phyloP scores from a whole-genome alignment of 2,888 invertebrate genomes.

The Thalpophila matura region DNA sequence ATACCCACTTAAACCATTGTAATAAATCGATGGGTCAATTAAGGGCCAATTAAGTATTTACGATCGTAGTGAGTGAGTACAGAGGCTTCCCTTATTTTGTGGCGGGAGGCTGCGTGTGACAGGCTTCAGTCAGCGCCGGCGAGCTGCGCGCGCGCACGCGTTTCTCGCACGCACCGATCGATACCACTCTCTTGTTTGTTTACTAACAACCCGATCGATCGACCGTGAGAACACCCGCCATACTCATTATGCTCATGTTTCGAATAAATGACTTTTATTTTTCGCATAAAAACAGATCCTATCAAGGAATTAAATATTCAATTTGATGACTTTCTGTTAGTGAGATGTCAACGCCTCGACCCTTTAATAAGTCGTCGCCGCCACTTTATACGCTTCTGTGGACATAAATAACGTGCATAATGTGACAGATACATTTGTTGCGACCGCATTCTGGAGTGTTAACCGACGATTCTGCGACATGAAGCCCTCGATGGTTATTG shows the following conservation, averaged over 20 bases:
- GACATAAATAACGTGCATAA: constrained; percentile 86
- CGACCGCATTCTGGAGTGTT: constrained; percentile 79
- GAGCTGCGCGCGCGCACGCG: constrained; percentile 88
- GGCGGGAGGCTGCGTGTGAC: constrained; percentile 82
- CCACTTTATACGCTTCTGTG: constrained; percentile 79
- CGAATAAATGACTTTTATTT: constrained; percentile 63
- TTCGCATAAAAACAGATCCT: constrained; percentile 68
- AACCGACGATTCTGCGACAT: constrained; percentile 80
- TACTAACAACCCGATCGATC: constrained; percentile 77
- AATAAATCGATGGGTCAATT: constrained; percentile 52
- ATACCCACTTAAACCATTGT: constrained; percentile 26
- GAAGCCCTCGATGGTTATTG: constrained; percentile 84
- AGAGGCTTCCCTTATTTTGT: constrained; percentile 75
- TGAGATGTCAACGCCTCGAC: constrained; percentile 84
- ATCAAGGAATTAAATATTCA: constrained; percentile 76
- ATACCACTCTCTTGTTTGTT: constrained; percentile 75
- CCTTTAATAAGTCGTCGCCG: constrained; percentile 81
- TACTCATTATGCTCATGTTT: constrained; percentile 65
- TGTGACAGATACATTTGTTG: constrained; percentile 88
- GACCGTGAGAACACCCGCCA: constrained; percentile 68
- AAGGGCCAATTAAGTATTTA: constrained; percentile 62
- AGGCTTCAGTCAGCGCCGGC: constrained; percentile 87
- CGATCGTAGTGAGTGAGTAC: constrained; percentile 52
- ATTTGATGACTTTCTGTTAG: constrained; percentile 82
- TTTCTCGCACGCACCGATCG: constrained; percentile 67